These are phyloP conservation scores for Archilochus colubris DNA, from an alignment of 2,113 vertebrate genomes.

Conservation along the genomic window DNA sequence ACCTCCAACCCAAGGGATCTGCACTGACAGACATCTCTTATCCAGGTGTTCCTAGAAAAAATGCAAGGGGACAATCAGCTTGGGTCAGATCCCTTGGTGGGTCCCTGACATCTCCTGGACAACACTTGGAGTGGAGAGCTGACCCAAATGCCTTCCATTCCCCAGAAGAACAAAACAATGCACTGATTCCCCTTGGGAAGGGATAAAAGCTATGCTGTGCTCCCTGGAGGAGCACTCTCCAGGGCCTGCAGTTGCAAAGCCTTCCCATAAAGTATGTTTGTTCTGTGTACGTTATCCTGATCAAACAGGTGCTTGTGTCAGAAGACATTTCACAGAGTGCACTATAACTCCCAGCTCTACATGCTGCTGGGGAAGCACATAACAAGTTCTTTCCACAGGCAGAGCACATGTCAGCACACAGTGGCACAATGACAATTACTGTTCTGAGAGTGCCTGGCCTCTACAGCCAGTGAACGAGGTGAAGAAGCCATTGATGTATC, in stretches of 20 bases:
- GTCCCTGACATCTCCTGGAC: neutral
- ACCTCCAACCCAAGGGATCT: neutral
- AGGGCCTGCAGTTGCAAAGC: neutral
- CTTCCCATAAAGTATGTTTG: neutral
- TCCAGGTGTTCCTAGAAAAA: neutral
- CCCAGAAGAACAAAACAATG: neutral
- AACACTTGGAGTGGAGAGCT: neutral
- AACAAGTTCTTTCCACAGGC: accelerated
- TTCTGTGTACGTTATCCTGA: neutral
- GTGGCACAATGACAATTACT: neutral
- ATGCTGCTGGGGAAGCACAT: neutral
- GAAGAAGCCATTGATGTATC: neutral
- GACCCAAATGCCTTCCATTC: neutral
- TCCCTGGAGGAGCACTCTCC: neutral
- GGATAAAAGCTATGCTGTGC: neutral
- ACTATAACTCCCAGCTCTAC: accelerated
- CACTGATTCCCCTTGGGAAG: accelerated
- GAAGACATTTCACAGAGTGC: neutral
- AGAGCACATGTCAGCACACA: accelerated
- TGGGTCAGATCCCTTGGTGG: neutral
- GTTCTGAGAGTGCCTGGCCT: neutral
- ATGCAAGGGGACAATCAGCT: neutral
- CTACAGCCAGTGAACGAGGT: neutral
- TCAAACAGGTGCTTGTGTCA: accelerated
- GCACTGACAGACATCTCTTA: neutral